A percentile compares a stretch with the other conserved stretches of the same genome.
These are phyloP conservation scores for Dendrophyllia cribrosa DNA, from an alignment of 64 coral and sea anemone genomes.

Conservation along the genomic window DNA sequence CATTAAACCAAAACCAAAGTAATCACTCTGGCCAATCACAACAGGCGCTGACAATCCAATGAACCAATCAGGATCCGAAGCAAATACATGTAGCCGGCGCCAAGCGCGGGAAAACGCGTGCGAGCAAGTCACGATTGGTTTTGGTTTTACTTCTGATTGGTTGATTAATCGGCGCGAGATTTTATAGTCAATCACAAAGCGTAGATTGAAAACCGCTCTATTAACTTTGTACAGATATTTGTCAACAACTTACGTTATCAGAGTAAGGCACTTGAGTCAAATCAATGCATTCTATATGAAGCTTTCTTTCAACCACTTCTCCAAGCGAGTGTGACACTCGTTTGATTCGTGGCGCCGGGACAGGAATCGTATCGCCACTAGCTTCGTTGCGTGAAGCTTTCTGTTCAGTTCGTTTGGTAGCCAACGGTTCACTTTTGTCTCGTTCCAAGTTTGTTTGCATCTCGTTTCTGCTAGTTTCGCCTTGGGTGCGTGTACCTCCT, in stretches of 20 bases:
- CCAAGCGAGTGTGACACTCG: slow-evolving; percentile 77
- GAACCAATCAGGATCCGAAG: too few species aligned
- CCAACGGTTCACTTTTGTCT: background rate
- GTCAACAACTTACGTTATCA: slow-evolving; percentile 62
- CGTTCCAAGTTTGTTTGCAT: slow-evolving; percentile 2
- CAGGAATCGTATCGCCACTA: slow-evolving; percentile 21
- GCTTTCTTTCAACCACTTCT: slow-evolving; percentile 89
- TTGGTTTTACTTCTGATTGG: too few species aligned
- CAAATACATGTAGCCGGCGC: too few species aligned
- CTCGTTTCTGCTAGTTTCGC: background rate
- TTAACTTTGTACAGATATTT: too few species aligned
- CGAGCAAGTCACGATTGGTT: too few species aligned
- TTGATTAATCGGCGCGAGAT: too few species aligned
- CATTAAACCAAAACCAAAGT: too few species aligned
- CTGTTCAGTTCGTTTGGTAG: slow-evolving; percentile 2
- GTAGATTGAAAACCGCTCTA: too few species aligned
- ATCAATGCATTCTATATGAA: slow-evolving; percentile 92
- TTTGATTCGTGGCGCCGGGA: slow-evolving; percentile 56
- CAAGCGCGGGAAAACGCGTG: too few species aligned
- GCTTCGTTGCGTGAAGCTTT: background rate
- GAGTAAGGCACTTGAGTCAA: slow-evolving; percentile 86
- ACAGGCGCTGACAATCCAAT: too few species aligned
- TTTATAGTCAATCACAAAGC: too few species aligned
- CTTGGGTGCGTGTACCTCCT: background rate
- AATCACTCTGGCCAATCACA: too few species aligned